Base-by-base conservation (phyloP, 2,797 vertebrate genomes). In the Leptatherina wallacei region DNA sequence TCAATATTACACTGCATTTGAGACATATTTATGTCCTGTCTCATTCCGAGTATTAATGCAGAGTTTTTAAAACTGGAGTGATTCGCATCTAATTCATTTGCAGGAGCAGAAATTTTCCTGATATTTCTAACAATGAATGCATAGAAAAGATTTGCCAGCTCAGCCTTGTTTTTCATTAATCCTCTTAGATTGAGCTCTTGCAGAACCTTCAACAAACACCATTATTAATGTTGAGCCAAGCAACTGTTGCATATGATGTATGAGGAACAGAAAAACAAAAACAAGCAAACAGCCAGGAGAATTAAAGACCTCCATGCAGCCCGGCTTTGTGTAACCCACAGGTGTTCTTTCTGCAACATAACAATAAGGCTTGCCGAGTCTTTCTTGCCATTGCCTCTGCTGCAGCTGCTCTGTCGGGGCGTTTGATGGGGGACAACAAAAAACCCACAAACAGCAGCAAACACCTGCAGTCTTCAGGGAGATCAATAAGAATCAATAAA, bases 161-260 rank as follows among this genome's bases (percentile, higher is more conserved):
- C 30, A 42, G 61, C 47, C 85, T 80, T 64, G 73, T 80, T 86
- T 78, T 71, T 24, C 61, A 76, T 75, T 79, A 85, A 87, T 85
- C 80, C 74, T 69, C 74, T 82, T 73, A 54, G 68, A 77, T 47
- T 61, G 65, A 47, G 56, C 52, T 69, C 58, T 35, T 64, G 36
- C 2, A 32, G 52, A 30, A 71, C 72, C 38, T 62, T 11, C 35
- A 72, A 69, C 22, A 27, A 62, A 44, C 20, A 29, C 42, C 51
- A 6, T 64, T 63, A n/a, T 58, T 57, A 70, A 64, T 68, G 55
- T 30, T 54, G 42, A 74, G 42, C 36, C 49, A 33, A 68, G 78
- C 77, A 75, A 72, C 71, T 81, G 78, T 47, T 35, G 51, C 22
- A 30, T 56, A 24, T 13, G 56, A 76, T 56, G 56, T 77, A 78